Percentiles rank a stretch among this genome's conserved stretches.
Conservation (phyloP, 2,113 vertebrate genomes). For the Vireo altiloquus region DNA sequence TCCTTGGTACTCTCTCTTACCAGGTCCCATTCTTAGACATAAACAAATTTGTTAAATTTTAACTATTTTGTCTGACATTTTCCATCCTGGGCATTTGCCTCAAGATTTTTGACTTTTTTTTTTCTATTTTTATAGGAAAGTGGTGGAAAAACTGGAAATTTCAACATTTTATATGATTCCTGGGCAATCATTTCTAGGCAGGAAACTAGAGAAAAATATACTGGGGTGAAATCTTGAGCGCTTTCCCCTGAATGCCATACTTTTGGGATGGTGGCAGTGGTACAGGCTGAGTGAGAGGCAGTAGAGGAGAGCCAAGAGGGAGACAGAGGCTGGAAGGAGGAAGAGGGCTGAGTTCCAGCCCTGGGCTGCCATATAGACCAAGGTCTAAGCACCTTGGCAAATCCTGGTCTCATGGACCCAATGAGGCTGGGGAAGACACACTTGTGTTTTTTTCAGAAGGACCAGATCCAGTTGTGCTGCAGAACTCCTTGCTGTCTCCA, state of each 20-base stretch:
- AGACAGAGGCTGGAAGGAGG: not conserved
- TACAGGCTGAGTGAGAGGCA: not conserved
- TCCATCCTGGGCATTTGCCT: not conserved
- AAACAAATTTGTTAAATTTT: not conserved
- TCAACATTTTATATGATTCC: not conserved
- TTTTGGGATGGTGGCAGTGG: not conserved
- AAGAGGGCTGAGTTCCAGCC: not conserved
- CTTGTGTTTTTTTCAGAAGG: not conserved
- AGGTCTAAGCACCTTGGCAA: not conserved
- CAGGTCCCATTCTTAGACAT: not conserved
- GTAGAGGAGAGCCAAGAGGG: not conserved
- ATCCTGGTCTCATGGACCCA: not conserved
- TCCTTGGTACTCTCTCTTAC: not conserved
- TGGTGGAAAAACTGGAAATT: not conserved
- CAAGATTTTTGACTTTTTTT: not conserved
- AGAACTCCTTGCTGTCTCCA: not conserved
- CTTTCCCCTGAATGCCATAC: not conserved
- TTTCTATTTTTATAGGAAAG: not conserved
- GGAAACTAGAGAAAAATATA: not conserved
- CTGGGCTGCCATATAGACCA: not conserved
- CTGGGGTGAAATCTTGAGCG: not conserved
- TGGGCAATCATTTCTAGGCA: not conserved
- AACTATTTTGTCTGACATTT: not conserved
- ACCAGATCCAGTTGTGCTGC: not conserved
- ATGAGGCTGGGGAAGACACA: not conserved